phyloP scores from a whole-genome alignment of 2,797 vertebrate species.

The Tiaroga cobitis region DNA sequence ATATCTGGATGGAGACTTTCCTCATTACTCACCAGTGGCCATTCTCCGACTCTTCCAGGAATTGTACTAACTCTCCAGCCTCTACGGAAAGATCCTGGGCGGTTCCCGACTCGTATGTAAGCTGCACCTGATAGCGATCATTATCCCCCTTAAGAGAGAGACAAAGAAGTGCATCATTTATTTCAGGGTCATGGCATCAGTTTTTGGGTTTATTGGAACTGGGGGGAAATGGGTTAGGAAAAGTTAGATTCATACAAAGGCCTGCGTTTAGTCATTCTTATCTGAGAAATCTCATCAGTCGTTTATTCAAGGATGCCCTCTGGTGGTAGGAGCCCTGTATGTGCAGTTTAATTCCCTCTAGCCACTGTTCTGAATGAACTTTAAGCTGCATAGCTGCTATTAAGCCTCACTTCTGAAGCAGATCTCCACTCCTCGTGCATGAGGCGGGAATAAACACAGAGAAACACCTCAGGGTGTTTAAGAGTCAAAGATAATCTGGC shows the following conservation, averaged over 20 bases:
- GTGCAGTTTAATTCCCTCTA: slow-evolving; percentile 5
- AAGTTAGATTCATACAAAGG: neutral
- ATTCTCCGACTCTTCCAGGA: slow-evolving; percentile 82
- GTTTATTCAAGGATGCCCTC: slow-evolving; percentile 42
- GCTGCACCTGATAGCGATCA: slow-evolving; percentile 81
- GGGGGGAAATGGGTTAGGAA: neutral
- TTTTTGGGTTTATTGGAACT: neutral
- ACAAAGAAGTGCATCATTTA: neutral
- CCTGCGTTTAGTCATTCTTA: neutral
- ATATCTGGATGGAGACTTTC: neutral
- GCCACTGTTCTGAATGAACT: slow-evolving; percentile 2
- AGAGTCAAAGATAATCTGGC: slow-evolving; percentile 51
- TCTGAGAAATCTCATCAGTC: neutral
- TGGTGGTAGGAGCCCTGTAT: slow-evolving; percentile 14
- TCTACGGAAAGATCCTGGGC: slow-evolving; percentile 76
- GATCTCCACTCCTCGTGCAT: slow-evolving; percentile 54
- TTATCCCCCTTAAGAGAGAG: slow-evolving; percentile 69
- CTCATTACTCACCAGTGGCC: slow-evolving; percentile 80
- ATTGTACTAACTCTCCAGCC: slow-evolving; percentile 82
- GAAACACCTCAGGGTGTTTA: slow-evolving; percentile 57
- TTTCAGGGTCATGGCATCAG: slow-evolving; percentile 13
- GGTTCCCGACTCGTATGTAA: slow-evolving; percentile 80
- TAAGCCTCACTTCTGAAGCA: slow-evolving; percentile 48
- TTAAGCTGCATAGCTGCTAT: slow-evolving; percentile 37
- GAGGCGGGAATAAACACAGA: slow-evolving; percentile 63